Base-by-base conservation (phyloP, 2,888 invertebrate species). In the Caenorhabditis sp. region DNA sequence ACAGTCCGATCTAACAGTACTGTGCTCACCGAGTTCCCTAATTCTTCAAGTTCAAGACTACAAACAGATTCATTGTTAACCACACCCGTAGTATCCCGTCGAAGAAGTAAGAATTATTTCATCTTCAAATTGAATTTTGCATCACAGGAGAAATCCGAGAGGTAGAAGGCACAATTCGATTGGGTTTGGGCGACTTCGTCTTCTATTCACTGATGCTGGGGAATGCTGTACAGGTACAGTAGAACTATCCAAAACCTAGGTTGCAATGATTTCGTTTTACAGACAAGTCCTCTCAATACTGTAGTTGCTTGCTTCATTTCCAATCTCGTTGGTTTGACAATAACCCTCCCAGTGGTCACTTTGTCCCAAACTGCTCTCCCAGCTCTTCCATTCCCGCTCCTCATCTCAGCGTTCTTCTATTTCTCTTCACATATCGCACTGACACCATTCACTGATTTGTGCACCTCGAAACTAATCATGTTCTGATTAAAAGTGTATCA, bases 181-280 rank as follows among this genome's bases (percentile, higher is more conserved):
- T 82, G 26, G 82, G 82, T 2, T 47, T 82, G 68, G 82, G 82
- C 5, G 82, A 82, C 35, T 77, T 82, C n/a, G 77, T 82, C 0
- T 82, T 82, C 54, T 82, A 77, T 54, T 82, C 82, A 0, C 44
- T 82, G n/a, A 82, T 82, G 82, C 22, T 82, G 8, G 82, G 69
- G n/a, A 82, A 82, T 38, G 66, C 63, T 24, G 70, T 72, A n/a
- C 66, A 64, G 56, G 79, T 72, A n/a, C 7, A 7, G 7, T 31
- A n/a, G n/a, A 31, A 31, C 31, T 31, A 31, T 31, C n/a, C n/a
- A n/a, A n/a, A n/a, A n/a, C n/a, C n/a, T 19, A 3, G 12, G 22
- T 59, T 8, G 22, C 59, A 56, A 41, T n/a, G n/a, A 7, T 7
- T 16, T 38, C 44, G 19, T 16, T 19, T 79, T 63, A 19, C 69